These are phyloP conservation scores for Napeogenes inachia DNA, from an alignment of 2,888 invertebrate species.

Conservation along the genomic window DNA sequence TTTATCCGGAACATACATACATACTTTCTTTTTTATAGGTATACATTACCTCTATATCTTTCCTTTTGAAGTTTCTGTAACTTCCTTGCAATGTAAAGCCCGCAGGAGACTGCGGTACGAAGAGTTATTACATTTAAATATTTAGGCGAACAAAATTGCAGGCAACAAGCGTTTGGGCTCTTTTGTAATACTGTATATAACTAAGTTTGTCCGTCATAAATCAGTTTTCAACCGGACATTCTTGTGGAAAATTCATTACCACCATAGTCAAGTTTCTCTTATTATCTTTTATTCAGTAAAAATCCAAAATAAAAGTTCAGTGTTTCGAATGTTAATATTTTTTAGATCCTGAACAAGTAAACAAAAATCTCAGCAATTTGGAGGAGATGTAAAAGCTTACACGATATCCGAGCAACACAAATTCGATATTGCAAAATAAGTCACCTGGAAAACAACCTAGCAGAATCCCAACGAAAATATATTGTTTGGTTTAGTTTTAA, in stretches of 20 bases:
- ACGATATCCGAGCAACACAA: conserved; percentile 38
- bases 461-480: conserved; percentile 17
- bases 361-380: conserved; percentile 47
- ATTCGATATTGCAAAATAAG: conserved; percentile 35
- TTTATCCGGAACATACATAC: too few species aligned
- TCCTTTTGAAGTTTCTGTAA: conserved; percentile 45
- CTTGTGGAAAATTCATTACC: too few species aligned
- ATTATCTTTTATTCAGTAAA: not conserved
- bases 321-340: conserved; percentile 21
- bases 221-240: too few species aligned
- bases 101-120: conserved; percentile 51
- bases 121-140: conserved; percentile 71
- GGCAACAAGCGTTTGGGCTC: conserved; percentile 20
- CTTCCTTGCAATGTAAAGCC: conserved; percentile 47
- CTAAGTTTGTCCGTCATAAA: too few species aligned
- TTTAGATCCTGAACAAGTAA: conserved; percentile 47
- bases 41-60: conserved; percentile 9
- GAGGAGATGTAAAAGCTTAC: conserved; percentile 38
- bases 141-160: conserved; percentile 41
- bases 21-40: too few species aligned
- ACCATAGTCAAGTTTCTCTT: not conserved
- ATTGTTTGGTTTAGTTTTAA: conserved; percentile 19
- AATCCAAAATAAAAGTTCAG: not conserved
- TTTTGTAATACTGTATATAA: conserved; percentile 7
- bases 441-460: conserved; percentile 29